phyloP scores from a whole-genome alignment of 2,797 vertebrate species.

The Hippopotamyrus pictus region DNA sequence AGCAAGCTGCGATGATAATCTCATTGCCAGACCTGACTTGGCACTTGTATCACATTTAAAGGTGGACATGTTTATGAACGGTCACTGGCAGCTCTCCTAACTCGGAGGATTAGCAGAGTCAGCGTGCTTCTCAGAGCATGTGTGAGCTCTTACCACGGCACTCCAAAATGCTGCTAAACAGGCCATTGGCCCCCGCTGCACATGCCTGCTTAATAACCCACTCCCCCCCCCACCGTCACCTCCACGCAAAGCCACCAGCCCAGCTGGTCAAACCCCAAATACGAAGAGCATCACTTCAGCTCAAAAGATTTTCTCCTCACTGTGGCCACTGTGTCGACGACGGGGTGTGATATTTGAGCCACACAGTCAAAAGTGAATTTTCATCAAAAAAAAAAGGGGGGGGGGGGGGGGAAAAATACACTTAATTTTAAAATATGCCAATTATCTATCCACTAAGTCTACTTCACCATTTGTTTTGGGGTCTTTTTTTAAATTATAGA shows the following conservation, averaged over 20 bases:
- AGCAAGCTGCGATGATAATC: background rate
- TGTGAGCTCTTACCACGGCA: background rate
- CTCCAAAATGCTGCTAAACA: background rate
- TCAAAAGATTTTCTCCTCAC: background rate
- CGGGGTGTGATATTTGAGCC: background rate
- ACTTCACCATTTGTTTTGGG: background rate
- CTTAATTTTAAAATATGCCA: background rate
- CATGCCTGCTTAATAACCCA: background rate
- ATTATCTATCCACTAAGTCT: background rate
- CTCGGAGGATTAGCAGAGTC: background rate
- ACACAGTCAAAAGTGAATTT: conserved; percentile 4
- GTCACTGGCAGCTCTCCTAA: background rate
- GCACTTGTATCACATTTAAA: background rate
- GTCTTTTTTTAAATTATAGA: background rate
- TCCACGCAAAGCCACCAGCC: background rate
- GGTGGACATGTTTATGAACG: background rate
- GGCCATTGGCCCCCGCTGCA: background rate
- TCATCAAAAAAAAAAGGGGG: background rate
- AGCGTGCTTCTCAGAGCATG: background rate
- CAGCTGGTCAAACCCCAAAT: background rate
- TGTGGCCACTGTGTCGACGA: background rate
- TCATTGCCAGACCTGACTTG: background rate
- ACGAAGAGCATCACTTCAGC: background rate
- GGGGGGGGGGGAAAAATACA: too few species aligned
- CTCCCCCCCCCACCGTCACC: background rate